A percentile compares a stretch with the other conserved stretches of the same genome.
phyloP scores from a whole-genome alignment of 2,113 vertebrate species.

The Noturus placidus region DNA sequence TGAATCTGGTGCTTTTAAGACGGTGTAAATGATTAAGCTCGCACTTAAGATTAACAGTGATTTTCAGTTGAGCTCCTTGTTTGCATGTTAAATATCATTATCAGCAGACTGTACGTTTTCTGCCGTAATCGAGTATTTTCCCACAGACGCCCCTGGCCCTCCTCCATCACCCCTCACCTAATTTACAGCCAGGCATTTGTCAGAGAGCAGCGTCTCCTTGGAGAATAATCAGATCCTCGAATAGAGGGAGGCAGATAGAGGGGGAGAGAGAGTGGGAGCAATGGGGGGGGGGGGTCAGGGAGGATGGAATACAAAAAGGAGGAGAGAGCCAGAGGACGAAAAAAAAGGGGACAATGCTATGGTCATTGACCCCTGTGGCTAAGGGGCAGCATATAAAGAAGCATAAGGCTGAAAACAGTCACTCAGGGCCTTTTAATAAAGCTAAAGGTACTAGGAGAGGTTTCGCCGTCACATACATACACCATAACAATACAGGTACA shows the following conservation, averaged over 20 bases:
- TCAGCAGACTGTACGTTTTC: conserved; percentile 36
- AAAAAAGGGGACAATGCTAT: conserved; percentile 64
- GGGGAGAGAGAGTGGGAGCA: conserved; percentile 19
- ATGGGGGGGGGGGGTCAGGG: background rate
- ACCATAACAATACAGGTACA: conserved; percentile 7
- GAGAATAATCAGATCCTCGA: conserved; percentile 80
- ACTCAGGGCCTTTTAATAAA: conserved; percentile 64
- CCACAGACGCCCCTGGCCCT: conserved; percentile 61
- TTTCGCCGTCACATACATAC: conserved; percentile 48
- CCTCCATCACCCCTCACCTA: conserved; percentile 69
- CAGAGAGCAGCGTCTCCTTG: conserved; percentile 72
- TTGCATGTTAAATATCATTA: conserved; percentile 50
- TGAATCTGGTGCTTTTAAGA: conserved; percentile 34
- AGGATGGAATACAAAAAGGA: conserved; percentile 13
- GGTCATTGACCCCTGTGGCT: conserved; percentile 70
- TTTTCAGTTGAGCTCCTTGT: conserved; percentile 41
- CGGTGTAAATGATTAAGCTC: conserved; percentile 50
- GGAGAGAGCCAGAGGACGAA: background rate
- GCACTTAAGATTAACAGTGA: conserved; percentile 40
- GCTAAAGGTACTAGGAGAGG: conserved; percentile 51
- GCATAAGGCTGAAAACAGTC: conserved; percentile 63
- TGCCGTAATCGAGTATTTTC: conserved; percentile 57
- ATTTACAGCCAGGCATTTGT: conserved; percentile 75
- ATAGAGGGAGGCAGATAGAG: conserved; percentile 59
- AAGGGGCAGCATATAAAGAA: conserved; percentile 65